Base-by-base conservation (phyloP, 2,797 vertebrate genomes). In the Pteropus rufus region DNA sequence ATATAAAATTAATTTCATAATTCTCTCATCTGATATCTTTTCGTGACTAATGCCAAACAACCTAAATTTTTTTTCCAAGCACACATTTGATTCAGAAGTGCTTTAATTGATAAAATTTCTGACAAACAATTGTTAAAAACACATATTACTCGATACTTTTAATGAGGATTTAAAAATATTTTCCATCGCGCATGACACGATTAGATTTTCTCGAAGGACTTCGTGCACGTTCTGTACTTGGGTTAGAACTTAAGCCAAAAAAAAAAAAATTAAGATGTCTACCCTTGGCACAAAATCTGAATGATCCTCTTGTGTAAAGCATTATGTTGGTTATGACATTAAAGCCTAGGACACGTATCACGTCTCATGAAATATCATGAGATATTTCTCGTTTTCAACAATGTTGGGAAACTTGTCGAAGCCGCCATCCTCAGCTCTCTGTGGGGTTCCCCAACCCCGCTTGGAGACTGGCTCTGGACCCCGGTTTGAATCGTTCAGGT, bases 401-500 rank as follows among this genome's bases (percentile, higher is more conserved):
- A n/a, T 91, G 21, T 52, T 83, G 81, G 70, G 31, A 79, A 58
- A 49, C 58, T 56, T 60, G 7, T 60, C 72, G 81, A 81, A 44
- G 14, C n/a, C n/a, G 31, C 41, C 75, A 31, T 69, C 67, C 41
- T 85, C 62, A 7, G 11, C 64, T 60, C 24, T 93, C 52, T 34
- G 81, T 85, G 36, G 52, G 70, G 54, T 73, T 88, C 52, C 10
- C 36, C 49, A 91, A 34, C 26, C 29, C 58, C 41, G 70, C 26
- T 73, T 94, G 58, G 82, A 89, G 65, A 81, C n/a, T 54, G 36
- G 41, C 34, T 94, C 58, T 15, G 60, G 41, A 39, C 76, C 39
- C 88, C 93, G 58, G 41, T 77, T 86, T 94, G 73, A 93, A 83
- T 85, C 58, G 54, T 41, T n/a, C 86, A 93, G 44, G 10, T 92